phyloP scores from a whole-genome alignment of 53 echinoderm and acorn worm genomes.

The Apostichopus leukothele region DNA sequence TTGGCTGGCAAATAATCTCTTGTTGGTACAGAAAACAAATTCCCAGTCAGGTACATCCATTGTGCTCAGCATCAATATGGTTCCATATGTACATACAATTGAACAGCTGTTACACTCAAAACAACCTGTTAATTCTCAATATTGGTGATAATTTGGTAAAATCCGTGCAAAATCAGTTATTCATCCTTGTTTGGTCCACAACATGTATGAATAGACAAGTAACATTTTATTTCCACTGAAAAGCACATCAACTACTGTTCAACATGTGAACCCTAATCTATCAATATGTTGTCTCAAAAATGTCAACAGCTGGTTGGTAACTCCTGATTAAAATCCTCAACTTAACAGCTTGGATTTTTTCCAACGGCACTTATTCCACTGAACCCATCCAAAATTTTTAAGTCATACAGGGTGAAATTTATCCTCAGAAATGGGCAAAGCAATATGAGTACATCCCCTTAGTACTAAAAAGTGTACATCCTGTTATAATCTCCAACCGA shows the following conservation, averaged over 20 bases:
- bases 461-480: conserved; percentile 25
- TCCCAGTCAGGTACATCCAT: conserved; percentile 3
- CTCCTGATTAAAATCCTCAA: conserved; percentile 5
- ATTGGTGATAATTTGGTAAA: background rate
- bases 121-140: conserved; percentile 45
- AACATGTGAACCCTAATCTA: conserved; percentile 35
- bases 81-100: conserved; percentile 48
- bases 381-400: conserved; percentile 5
- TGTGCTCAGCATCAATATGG: conserved; percentile 34
- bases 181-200: background rate
- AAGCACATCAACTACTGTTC: background rate
- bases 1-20: conserved; percentile 10
- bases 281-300: conserved; percentile 32
- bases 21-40: background rate
- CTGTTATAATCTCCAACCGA: conserved; percentile 26
- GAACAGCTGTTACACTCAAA: conserved; percentile 49
- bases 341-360: background rate
- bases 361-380: background rate
- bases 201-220: background rate
- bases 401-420: background rate
- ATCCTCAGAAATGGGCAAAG: background rate
- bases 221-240: conserved; percentile 27
- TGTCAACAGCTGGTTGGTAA: conserved; percentile 47
- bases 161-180: conserved; percentile 6
- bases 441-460: background rate